These are phyloP conservation scores for Malurus leucopterus DNA, from an alignment of 2,797 vertebrate genomes.

Conservation along the genomic window DNA sequence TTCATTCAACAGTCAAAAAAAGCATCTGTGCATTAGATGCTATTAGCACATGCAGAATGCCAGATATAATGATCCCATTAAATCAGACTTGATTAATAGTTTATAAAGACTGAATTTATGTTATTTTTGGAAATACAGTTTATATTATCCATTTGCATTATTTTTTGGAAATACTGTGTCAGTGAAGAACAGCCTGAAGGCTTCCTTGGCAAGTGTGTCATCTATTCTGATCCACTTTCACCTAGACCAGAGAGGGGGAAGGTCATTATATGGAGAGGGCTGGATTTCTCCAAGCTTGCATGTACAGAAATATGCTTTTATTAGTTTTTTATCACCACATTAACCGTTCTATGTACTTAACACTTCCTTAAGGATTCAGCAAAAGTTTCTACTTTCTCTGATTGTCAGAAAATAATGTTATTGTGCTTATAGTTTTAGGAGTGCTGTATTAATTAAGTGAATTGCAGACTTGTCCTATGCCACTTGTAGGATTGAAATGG, in stretches of 20 bases:
- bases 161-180: conserved; percentile 38
- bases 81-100: conserved; percentile 74
- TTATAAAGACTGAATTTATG: conserved; percentile 59
- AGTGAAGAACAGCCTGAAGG: conserved; percentile 31
- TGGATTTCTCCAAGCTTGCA: not conserved
- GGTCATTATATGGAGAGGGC: not conserved
- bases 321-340: accelerated
- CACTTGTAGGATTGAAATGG: not conserved
- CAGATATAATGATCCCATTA: conserved; percentile 75
- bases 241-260: not conserved
- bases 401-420: not conserved
- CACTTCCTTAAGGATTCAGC: not conserved
- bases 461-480: not conserved
- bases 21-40: conserved; percentile 64
- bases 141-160: conserved; percentile 34
- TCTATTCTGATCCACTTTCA: conserved; percentile 8
- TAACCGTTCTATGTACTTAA: not conserved
- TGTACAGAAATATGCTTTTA: not conserved
- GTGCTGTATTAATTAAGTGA: not conserved
- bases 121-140: conserved; percentile 69
- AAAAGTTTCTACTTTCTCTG: not conserved
- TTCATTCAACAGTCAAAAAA: conserved; percentile 69
- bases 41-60: conserved; percentile 71
- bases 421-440: not conserved
- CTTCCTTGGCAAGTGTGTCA: not conserved